Evolutionary conservation across 1,140 invertebrate species (phyloP), one percentile per base, ranked within the genome.

Genomic region (Calephelis virginiensis): DNA sequence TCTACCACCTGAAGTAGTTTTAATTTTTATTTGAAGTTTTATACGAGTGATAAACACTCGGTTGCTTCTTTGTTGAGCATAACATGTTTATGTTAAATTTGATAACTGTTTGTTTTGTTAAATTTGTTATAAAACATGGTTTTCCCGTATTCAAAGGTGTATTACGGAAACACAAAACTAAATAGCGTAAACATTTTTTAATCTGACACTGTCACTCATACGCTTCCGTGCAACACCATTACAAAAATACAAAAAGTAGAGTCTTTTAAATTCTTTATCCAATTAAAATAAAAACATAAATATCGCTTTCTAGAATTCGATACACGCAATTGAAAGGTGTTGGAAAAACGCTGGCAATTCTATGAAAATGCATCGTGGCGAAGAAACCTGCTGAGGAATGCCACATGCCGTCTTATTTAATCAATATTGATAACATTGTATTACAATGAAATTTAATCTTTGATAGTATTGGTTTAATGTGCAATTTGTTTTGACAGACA

Each of bases 301-400:
- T 82, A 82, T 85, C 81, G 78, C 85, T 89, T 84, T 91, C 85
- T 89, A 91, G 89, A 89, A 91, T 91, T 87, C 85, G 78, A 89
- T 73, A 77, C 81, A 89, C 83, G 86, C 85, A 82, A 82, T 89
- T 85, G 85, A 83, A 84, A 89, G 89, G 86, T 88, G 86, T 86
- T 78, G 83, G 89, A 89, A 91, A 91, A 91, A 91, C 85, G 78
- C 70, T 78, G 71, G 78, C 85, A 76, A 86, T 87, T 89, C 89
- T 84, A 89, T 89, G 86, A 91, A 91, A 91, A 91, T 89, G 82
- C 76, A 89, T 80, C 71, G 74, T 59, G 40, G 70, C 76, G 77
- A 89, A 89, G 85, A 88, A 89, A 89, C 89, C 82, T 72, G 85
- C 76, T 71, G 64, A 48, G 81, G 85, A 85, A 89, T 90, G 81